Evolutionary conservation across 2,113 vertebrate species (phyloP), one percentile per base, ranked within the genome.

Genomic region (Ammospiza caudacuta): DNA sequence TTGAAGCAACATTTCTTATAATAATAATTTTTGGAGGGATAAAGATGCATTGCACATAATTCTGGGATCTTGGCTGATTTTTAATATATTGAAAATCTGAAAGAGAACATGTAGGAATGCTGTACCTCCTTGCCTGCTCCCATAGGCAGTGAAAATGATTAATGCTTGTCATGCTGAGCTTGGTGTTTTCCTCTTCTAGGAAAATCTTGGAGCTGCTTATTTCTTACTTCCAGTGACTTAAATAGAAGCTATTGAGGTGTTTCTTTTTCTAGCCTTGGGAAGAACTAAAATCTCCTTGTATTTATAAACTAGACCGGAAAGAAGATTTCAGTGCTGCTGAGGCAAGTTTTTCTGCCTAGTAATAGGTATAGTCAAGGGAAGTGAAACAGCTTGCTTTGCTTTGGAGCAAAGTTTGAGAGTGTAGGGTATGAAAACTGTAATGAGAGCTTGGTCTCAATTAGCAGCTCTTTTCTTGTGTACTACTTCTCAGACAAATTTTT

Each of bases 151-250:
- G 41, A 76, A 89, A 91, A 63, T 79, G 9, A n/a, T 92, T 72
- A 68, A 66, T 87, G 29, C 23, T 57, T 83, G 41, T 91, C 72
- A 27, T 37, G 59, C 29, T 85, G 67, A 79, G 29, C n/a, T 44
- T 85, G 69, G 15, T 76, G 31, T 77, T 89, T 73, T 89, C 52
- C 28, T 87, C 51, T 66, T 87, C 16, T 4, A 79, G 75, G 41
- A 66, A 24, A 55, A 80, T 83, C 46, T 80, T 55, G 16, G 46
- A 92, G 24, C 39, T 69, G 51, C 63, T 93, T 21, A 62, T 90
- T 96, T 93, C 59, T 87, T 93, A 69, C 15, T 85, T 91, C 33
- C 46, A 64, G 17, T 87, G 37, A 28, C 58, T 91, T 87, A 90
- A 85, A 66, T 79, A 54, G 63, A 90, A 83, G 47, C 28, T 76